These are phyloP conservation scores for Avahi laniger DNA, from an alignment of 2,797 vertebrate species.

Conservation along the genomic window DNA sequence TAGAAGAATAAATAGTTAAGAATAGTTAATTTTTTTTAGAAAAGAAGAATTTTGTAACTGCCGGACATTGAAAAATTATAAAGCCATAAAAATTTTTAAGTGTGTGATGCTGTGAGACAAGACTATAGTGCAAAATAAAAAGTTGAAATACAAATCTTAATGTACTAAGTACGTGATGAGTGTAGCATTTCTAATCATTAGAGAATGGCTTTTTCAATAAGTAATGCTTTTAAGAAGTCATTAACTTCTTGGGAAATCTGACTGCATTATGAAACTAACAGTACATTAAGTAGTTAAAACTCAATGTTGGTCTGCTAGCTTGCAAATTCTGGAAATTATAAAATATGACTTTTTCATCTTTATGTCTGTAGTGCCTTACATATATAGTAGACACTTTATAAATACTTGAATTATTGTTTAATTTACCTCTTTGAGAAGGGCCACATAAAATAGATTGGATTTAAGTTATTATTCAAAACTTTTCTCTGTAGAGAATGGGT, in stretches of 20 bases:
- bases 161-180: not conserved
- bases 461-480: not conserved
- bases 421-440: not conserved
- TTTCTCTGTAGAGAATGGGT: not conserved
- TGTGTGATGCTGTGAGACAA: not conserved
- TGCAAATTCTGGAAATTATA: not conserved
- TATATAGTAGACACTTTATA: not conserved
- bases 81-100: not conserved
- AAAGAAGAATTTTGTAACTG: not conserved
- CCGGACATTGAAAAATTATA: not conserved
- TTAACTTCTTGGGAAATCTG: not conserved
- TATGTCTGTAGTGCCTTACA: not conserved
- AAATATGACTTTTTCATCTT: not conserved
- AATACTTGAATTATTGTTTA: not conserved
- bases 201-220: not conserved
- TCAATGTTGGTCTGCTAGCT: not conserved
- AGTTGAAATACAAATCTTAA: not conserved
- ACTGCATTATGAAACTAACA: not conserved
- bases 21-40: not conserved
- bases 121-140: not conserved
- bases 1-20: not conserved
- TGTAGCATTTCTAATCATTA: not conserved
- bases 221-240: not conserved
- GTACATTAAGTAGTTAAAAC: not conserved
- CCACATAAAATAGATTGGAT: constrained; percentile 7